Evolutionary conservation across 2,113 vertebrate genomes (phyloP), one percentile per base, ranked within the genome.

Genomic region (Aphyosemion australe): DNA sequence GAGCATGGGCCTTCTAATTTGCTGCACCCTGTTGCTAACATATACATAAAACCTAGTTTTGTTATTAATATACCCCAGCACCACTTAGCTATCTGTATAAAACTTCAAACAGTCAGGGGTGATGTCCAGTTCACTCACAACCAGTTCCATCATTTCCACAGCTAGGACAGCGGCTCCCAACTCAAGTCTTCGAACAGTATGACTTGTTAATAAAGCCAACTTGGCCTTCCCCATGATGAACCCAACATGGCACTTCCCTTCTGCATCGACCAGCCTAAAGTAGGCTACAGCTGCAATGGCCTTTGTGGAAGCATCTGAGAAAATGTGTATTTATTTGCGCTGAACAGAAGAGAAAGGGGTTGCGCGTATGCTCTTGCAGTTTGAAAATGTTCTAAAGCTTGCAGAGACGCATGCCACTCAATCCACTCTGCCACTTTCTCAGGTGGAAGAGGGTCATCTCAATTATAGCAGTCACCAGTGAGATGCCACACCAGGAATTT

Each of bases 261-360:
- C n/a, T n/a, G n/a, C n/a, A n/a, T n/a, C n/a, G n/a, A n/a, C n/a
- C n/a, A n/a, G n/a, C n/a, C n/a, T n/a, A n/a, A n/a, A n/a, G n/a
- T n/a, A n/a, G n/a, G n/a, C n/a, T n/a, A n/a, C n/a, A n/a, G n/a
- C n/a, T n/a, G n/a, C n/a, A n/a, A n/a, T n/a, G n/a, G n/a, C n/a
- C n/a, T n/a, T n/a, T n/a, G n/a, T n/a, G 13, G 49, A 64, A 5
- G 49, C 61, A 52, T 64, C 61, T 8, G 20, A 43, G 39, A 64
- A 64, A 16, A 50, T 21, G 34, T 45, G 34, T 1, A 61, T 32
- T n/a, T n/a, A 0, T 0, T 9, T 31, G 21, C 20, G 7, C 6
- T 53, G 52, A 14, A 20, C 61, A 0, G 26, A 42, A 10, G 18
- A 51, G 9, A 37, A 9, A 32, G 39, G 42, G 4, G 10, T n/a